These are phyloP conservation scores for Loriculus beryllinus DNA, from an alignment of 2,797 vertebrate species.

Conservation along the genomic window DNA sequence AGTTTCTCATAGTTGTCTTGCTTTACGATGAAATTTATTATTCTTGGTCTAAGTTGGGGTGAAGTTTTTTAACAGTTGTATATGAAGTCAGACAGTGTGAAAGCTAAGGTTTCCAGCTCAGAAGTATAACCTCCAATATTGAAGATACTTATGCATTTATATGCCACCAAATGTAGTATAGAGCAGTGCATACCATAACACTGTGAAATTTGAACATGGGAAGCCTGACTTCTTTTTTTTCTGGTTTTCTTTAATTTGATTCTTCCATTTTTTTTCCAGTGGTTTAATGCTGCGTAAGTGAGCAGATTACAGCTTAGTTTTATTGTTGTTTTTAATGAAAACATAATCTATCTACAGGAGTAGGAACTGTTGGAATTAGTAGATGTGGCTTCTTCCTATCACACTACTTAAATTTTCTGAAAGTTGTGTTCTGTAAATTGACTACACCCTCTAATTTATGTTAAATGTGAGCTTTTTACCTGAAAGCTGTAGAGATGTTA, in stretches of 20 bases:
- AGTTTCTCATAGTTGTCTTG: neutral
- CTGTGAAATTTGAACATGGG: neutral
- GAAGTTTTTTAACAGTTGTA: neutral
- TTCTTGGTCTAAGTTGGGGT: neutral
- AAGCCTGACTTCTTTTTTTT: neutral
- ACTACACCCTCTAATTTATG: neutral
- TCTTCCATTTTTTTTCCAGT: neutral
- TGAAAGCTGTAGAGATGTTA: neutral
- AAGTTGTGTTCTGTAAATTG: neutral
- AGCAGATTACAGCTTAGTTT: neutral
- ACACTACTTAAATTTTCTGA: neutral
- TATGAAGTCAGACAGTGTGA: neutral
- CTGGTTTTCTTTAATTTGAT: neutral
- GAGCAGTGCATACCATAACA: neutral
- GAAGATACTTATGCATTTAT: neutral
- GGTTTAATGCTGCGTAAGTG: neutral
- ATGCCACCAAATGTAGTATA: neutral
- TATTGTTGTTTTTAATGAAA: neutral
- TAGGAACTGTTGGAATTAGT: neutral
- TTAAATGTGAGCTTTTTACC: neutral
- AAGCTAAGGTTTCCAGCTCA: neutral
- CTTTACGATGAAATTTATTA: neutral
- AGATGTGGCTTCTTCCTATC: neutral
- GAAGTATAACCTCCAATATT: neutral
- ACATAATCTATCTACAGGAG: neutral